Base-by-base conservation (phyloP, 2,888 invertebrate species). In the Apotomis turbidana region DNA sequence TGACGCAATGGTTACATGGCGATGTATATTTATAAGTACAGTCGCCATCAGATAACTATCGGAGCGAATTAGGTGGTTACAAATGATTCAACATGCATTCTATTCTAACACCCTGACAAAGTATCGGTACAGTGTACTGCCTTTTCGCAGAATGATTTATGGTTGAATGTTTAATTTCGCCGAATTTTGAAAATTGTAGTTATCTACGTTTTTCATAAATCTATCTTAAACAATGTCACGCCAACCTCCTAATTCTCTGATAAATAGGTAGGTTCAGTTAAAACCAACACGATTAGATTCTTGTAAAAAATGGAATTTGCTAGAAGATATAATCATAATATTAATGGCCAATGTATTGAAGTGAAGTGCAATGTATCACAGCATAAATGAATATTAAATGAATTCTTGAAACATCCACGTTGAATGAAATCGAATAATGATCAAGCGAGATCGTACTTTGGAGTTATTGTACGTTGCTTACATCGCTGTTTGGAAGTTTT, bases 1-100 rank as follows among this genome's bases (percentile, higher is more conserved):
- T 57, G 54, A 66, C 38, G 73, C 15, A 69, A 60, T 61, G 62
- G 60, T 66, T 63, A 63, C 58, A 44, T 52, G 52, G 13, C 8
- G 6, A 52, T 41, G 49, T 51, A 12, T 38, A 57, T 38, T 12
- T 38, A 3, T 52, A 44, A 63, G 10, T 49, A 49, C 10, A 49
- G 49, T 41, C 41, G 2, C 27, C 27, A 27, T 27, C 27, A 27
- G 27, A 27, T 27, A 27, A 1, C 27, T 27, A 27, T 27, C 27
- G 27, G 27, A 27, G 27, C 27, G 27, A 27, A 27, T 27, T 0
- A 27, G 27, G 27, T 27, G 27, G 27, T 27, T 27, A 27, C 27
- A 27, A 27, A 27, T 27, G 27, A 27, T 27, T 27, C 27, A 27
- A 27, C 27, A 27, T 27, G 27, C 27, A 27, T 27, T 27, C 27